phyloP scores from a whole-genome alignment of 2,888 invertebrate species.

The Phlogophora meticulosa region DNA sequence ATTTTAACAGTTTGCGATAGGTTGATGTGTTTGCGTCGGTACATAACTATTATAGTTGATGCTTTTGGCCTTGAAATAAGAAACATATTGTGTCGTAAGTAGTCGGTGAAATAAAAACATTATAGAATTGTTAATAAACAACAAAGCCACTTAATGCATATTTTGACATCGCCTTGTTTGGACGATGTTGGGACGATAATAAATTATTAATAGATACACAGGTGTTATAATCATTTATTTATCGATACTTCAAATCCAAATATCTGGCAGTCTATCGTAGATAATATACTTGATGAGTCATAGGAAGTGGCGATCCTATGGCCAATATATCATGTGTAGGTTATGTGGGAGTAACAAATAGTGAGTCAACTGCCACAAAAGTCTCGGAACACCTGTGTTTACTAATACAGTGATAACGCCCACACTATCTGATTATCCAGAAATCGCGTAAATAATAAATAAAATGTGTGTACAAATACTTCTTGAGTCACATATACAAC shows the following conservation, averaged over 20 bases:
- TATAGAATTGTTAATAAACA: slow-evolving; percentile 7
- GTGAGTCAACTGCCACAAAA: slow-evolving; percentile 10
- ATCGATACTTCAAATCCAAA: neutral
- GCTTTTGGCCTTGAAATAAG: slow-evolving; percentile 8
- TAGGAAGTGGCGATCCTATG: slow-evolving; percentile 14
- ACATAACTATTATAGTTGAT: too few relatives aligned
- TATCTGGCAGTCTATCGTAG: neutral
- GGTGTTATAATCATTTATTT: neutral
- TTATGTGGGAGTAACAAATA: neutral
- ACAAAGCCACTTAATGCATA: neutral
- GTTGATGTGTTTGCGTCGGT: too few relatives aligned
- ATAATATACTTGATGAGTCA: slow-evolving; percentile 13
- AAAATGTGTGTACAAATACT: slow-evolving; percentile 16
- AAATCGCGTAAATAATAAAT: slow-evolving; percentile 23
- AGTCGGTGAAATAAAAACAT: neutral
- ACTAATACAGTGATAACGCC: slow-evolving; percentile 49
- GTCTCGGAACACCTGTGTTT: slow-evolving; percentile 62
- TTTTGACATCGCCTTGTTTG: slow-evolving; percentile 1
- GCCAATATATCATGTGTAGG: slow-evolving; percentile 9
- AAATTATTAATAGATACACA: neutral
- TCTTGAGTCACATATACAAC: neutral
- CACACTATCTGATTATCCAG: slow-evolving; percentile 29
- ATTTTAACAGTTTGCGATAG: too few relatives aligned
- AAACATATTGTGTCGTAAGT: neutral
- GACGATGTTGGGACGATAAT: neutral